Evolutionary conservation across 2,797 vertebrate genomes (phyloP), one percentile per base, ranked within the genome.

Genomic region (Poecilia gillii): DNA sequence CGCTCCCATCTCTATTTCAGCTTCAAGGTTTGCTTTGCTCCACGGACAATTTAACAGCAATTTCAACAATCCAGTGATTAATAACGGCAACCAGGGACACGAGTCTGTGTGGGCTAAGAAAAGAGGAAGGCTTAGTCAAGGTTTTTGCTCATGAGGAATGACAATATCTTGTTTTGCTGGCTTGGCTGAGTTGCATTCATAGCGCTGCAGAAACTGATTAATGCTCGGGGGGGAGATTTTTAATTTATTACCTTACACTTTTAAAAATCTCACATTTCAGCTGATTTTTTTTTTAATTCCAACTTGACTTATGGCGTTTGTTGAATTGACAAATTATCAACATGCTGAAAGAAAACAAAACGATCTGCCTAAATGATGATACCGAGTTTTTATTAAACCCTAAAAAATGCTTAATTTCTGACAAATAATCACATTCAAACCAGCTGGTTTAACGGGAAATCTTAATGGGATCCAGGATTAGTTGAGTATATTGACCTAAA

Each of bases 11-110:
- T 83, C 82, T 74, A 47, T 80, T 72, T 74, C 81, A 85, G 80
- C 86, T 77, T 82, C 84, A 87, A 89, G 87, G 85, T 91, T 93
- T 88, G 76, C 86, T 90, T 90, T 91, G 80, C 89, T 87, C 85
- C 59, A 79, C 33, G 79, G 87, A 82, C 90, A 87, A 91, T 93
- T 93, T 87, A 90, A 90, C 88, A 89, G 81, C 84, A 82, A 86
- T 91, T 90, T 89, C 64, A 90, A 83, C 81, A 80, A 87, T 82
- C 39, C 64, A 57, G 88, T 88, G 88, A 93, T 92, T 90, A 89
- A 91, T 89, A 87, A 88, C 80, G 45, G 53, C 51, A 3, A 59
- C 68, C 51, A 41, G 77, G 68, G 84, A 81, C 31, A 1, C 0
- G 13, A 47, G 20, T 36, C 74, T 73, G 55, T 75, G 39, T 81